Evolutionary conservation across 1,140 invertebrate species (phyloP), one percentile per base, ranked within the genome.

Genomic region (Aphis craccivora): DNA sequence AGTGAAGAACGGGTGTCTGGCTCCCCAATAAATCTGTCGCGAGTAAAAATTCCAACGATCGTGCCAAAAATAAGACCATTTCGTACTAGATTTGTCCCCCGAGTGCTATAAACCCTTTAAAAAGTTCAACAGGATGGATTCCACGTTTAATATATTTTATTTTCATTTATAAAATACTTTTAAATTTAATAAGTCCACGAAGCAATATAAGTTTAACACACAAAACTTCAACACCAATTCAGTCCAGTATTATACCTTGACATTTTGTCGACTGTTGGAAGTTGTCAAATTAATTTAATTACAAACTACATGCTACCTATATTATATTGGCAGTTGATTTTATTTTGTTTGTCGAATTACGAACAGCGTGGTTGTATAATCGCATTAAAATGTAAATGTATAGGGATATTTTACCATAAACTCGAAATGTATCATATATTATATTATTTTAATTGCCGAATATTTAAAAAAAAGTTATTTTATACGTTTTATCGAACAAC

Each of bases 11-110:
- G 89, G 89, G 53, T 43, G 89, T 60, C 55, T 43, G 89, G 35
- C 89, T 90, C 23, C 89, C 89, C 89, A 67, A 90, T 90, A 90
- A 90, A 90, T 90, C 89, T 90, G 89, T 90, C 89, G 89, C 37
- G 55, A 90, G 89, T 40, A 90, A 91, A 83, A 91, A 83, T 91
- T 76, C 76, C 90, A 45, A 51, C 7, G 91, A 40, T 37, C 81
- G 91, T 93, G 91, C 91, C 91, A 93, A 93, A 93, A 93, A 55
- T 25, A 84, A 93, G 55, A 90, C 53, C 55, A 37, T 55, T 89
- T 89, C 88, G 35, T 89, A 89, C 48, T 89, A 87, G 30, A 87
- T 87, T 87, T 30, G 87, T 89, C 87, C 87, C 48, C 48, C n/a
- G 51, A 55, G 48, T 23, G 35, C 35, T 20, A 87, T 87, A 48